These are phyloP conservation scores for Diplolepis rosae DNA, from an alignment of 2,888 invertebrate genomes.

Conservation along the genomic window DNA sequence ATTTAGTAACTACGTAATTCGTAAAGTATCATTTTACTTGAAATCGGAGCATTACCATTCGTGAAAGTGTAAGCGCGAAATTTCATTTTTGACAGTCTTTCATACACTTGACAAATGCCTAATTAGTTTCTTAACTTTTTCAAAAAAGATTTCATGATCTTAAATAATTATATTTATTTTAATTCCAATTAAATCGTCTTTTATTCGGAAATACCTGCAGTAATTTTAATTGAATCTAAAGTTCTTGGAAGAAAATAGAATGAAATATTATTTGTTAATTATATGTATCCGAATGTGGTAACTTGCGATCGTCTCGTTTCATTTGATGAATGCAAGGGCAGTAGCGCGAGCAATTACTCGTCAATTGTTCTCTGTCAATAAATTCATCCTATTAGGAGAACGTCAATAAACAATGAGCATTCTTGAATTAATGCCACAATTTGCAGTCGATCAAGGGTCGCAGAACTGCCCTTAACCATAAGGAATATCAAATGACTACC, in stretches of 20 bases:
- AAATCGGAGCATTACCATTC: neutral
- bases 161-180: neutral
- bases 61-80: neutral
- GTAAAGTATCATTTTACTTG: neutral
- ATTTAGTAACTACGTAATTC: neutral
- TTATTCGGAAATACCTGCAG: neutral
- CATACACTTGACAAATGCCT: neutral
- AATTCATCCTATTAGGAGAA: slow-evolving; percentile 56
- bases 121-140: neutral
- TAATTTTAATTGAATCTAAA: slow-evolving; percentile 9
- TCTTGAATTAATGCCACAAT: slow-evolving; percentile 57
- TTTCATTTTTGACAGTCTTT: neutral
- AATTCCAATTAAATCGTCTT: too few species aligned
- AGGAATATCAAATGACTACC: slow-evolving; percentile 58
- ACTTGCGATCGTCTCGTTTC: neutral
- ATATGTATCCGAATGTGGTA: slow-evolving; percentile 18
- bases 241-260: neutral
- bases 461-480: slow-evolving; percentile 51
- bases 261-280: slow-evolving; percentile 8
- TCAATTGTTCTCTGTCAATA: slow-evolving; percentile 45
- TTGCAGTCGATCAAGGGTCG: slow-evolving; percentile 56
- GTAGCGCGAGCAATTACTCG: slow-evolving; percentile 1
- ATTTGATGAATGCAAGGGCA: slow-evolving; percentile 26
- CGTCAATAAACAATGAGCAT: slow-evolving; percentile 58
- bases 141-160: neutral